A percentile compares a stretch with the other conserved stretches of the same genome.
phyloP scores from a whole-genome alignment of 2,888 invertebrate genomes.

The Dascillus cervinus region DNA sequence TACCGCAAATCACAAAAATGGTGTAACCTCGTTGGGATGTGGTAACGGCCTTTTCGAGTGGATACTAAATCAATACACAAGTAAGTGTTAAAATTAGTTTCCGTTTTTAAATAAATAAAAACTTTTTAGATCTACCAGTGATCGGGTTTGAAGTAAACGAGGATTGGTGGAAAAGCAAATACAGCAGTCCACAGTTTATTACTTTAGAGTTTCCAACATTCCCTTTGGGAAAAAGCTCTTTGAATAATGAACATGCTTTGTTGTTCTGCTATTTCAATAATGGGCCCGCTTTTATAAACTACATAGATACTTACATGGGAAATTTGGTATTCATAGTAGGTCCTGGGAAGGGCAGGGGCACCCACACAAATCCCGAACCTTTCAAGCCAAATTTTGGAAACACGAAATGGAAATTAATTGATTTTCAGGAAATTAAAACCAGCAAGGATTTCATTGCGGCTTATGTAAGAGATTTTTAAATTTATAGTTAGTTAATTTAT shows the following conservation, averaged over 20 bases:
- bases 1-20: conserved; percentile 39
- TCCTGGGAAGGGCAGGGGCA: conserved; percentile 53
- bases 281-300: conserved; percentile 57
- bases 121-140: conserved; percentile 38
- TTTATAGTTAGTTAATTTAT: conserved; percentile 3
- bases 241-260: conserved; percentile 47
- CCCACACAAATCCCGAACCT: conserved; percentile 66
- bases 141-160: conserved; percentile 70
- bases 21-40: conserved; percentile 66
- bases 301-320: conserved; percentile 57
- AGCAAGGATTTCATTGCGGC: conserved; percentile 60
- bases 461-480: conserved; percentile 42
- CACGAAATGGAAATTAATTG: conserved; percentile 48
- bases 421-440: conserved; percentile 51
- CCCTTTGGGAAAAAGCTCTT: conserved; percentile 34
- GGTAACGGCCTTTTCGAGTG: conserved; percentile 78
- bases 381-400: conserved; percentile 44
- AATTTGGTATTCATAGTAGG: conserved; percentile 66
- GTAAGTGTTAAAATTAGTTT: conserved; percentile 47
- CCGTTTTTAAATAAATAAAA: conserved; percentile 5
- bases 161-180: conserved; percentile 72
- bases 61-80: conserved; percentile 59
- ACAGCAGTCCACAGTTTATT: conserved; percentile 66
- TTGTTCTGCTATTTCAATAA: conserved; percentile 80
- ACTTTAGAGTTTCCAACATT: conserved; percentile 50